Evolutionary conservation across 2,113 vertebrate genomes (phyloP), one percentile per base, ranked within the genome.

Genomic region (Tricholaema leucomelas): DNA sequence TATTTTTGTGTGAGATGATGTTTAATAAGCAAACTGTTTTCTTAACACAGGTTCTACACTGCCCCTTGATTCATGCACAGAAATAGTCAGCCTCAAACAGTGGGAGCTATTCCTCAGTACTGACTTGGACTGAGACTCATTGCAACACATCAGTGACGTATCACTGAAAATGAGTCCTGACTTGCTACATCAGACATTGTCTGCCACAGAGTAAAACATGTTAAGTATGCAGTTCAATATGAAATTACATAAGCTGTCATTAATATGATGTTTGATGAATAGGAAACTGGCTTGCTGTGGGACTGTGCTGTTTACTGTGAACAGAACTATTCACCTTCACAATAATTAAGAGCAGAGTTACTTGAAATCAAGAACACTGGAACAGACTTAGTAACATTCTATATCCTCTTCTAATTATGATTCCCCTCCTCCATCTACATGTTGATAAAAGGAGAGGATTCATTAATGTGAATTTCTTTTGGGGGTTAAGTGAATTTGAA

Each of bases 181-280:
- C 84, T 60, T 76, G 92, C 74, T 90, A 6, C 52, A 35, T 81
- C 70, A 84, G 67, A 77, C 36, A 44, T 63, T 66, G 36, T 48
- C 50, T 79, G 46, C 36, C 42, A 44, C n/a, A 52, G 17, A 85
- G 15, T 27, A 91, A 90, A 86, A 31, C 28, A 30, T 25, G 2
- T 18, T 18, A 44, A 84, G 54, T n/a, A 84, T 87, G 87, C 64
- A 93, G 36, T 85, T 80, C 74, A 82, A 77, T 85, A 74, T 36
- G 52, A 71, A 50, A 94, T 89, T 82, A 87, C 48, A 81, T 93
- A 88, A 95, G 60, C 67, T 17, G n/a, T 71, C 71, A 74, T 83
- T 82, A 85, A 80, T 30, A 40, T 50, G 27, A 69, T 75, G 61
- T 60, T 23, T 92, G 65, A 92, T 74, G 69, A 86, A 72, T 46